Conservation (phyloP, 2,113 vertebrate genomes). For the Triplophysa siluroides region DNA sequence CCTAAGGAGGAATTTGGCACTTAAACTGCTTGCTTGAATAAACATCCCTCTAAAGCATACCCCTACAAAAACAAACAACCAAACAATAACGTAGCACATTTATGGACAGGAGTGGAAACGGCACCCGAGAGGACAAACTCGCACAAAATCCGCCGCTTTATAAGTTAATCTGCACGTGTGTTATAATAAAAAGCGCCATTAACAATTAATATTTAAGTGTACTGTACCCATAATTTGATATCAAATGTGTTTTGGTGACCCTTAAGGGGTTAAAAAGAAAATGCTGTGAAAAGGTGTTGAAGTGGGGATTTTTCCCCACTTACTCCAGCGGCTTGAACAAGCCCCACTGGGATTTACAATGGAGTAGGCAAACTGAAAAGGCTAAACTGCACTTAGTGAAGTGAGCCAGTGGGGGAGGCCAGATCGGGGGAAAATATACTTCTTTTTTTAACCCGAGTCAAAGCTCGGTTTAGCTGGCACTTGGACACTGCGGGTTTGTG, state of each 20-base stretch:
- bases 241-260: not conserved
- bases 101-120: constrained; percentile 18
- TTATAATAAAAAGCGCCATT: not conserved
- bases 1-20: constrained; percentile 64
- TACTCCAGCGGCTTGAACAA: constrained; percentile 60
- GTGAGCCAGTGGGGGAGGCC: constrained; percentile 69
- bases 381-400: constrained; percentile 68
- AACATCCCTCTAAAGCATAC: constrained; percentile 72
- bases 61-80: constrained; percentile 74
- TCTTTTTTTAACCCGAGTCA: constrained; percentile 75
- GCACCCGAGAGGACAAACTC: constrained; percentile 8
- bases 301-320: constrained; percentile 48
- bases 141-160: constrained; percentile 2
- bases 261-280: not conserved
- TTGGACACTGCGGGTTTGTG: constrained; percentile 75
- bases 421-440: constrained; percentile 68
- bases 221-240: not conserved
- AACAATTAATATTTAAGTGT: not conserved
- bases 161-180: not conserved
- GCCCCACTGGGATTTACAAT: constrained; percentile 72
- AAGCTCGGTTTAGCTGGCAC: constrained; percentile 67
- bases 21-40: constrained; percentile 73
- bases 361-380: constrained; percentile 78
- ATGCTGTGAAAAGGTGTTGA: constrained; percentile 53
- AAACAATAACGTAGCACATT: constrained; percentile 58